Percentiles rank a stretch among this genome's conserved stretches.
Conservation (phyloP, 2,888 invertebrate genomes). For the Drosophila nr. perissopoda region DNA sequence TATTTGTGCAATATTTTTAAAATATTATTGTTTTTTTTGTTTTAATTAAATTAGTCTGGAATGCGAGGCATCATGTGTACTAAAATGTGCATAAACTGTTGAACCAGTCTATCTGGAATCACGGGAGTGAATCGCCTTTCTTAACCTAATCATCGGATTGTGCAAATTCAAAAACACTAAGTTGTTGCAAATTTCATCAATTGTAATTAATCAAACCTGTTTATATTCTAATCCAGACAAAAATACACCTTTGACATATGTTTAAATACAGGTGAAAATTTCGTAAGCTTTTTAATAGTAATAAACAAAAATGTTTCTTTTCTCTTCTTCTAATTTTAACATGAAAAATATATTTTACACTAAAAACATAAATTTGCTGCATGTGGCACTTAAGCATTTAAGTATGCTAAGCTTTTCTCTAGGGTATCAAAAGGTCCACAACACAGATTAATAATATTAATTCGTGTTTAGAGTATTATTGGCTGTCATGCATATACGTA, state of each 20-base stretch:
- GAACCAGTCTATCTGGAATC: constrained; percentile 34
- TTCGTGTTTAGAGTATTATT: neutral
- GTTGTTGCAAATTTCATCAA: neutral
- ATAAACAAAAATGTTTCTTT: neutral
- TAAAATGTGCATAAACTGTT: neutral
- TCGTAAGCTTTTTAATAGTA: neutral
- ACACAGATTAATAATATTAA: neutral
- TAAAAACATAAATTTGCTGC: neutral
- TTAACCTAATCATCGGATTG: constrained; percentile 2
- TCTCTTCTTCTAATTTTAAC: too few relatives aligned
- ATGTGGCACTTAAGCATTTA: neutral
- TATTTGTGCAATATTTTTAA: neutral
- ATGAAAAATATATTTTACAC: neutral
- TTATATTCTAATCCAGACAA: neutral
- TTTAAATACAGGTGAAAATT: neutral
- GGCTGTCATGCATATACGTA: neutral
- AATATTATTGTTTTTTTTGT: neutral
- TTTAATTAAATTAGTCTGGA: neutral
- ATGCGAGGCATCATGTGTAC: constrained; percentile 10
- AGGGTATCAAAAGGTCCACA: neutral
- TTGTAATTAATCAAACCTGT: constrained; percentile 14
- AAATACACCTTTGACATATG: neutral
- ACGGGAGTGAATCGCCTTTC: constrained; percentile 17
- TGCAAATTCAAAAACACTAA: constrained; percentile 13
- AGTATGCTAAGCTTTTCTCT: neutral